A percentile compares a stretch with the other conserved stretches of the same genome.
phyloP scores from a whole-genome alignment of 2,113 vertebrate species.

The Amphilophus citrinellus region DNA sequence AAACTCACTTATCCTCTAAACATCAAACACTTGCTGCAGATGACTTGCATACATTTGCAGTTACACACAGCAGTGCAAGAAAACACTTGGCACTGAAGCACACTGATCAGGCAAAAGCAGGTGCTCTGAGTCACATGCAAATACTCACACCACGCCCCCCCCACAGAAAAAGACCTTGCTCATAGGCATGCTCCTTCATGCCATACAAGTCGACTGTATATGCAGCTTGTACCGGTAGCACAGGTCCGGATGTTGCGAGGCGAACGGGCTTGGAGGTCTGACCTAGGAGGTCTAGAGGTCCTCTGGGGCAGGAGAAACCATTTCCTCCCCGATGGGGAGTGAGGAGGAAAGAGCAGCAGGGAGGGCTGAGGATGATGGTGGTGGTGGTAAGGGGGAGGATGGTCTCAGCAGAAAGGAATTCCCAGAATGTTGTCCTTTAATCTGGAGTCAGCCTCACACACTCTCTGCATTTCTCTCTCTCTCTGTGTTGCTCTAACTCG shows the following conservation, averaged over 20 bases:
- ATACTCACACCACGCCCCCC: slow-evolving; percentile 43
- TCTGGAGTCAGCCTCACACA: slow-evolving; percentile 85
- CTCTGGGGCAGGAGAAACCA: slow-evolving; percentile 65
- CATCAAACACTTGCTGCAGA: slow-evolving; percentile 45
- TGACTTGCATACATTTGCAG: slow-evolving; percentile 40
- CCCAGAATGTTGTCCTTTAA: slow-evolving; percentile 94
- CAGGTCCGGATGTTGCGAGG: slow-evolving; percentile 60
- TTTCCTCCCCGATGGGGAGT: slow-evolving; percentile 67
- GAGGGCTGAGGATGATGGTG: slow-evolving; percentile 50
- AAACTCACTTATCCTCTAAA: not conserved
- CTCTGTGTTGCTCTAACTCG: slow-evolving; percentile 25
- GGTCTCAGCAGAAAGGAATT: slow-evolving; percentile 92
- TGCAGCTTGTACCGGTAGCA: slow-evolving; percentile 30
- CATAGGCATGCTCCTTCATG: slow-evolving; percentile 34
- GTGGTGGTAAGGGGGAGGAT: slow-evolving; percentile 67
- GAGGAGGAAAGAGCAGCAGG: slow-evolving; percentile 49
- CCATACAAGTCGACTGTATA: slow-evolving; percentile 12
- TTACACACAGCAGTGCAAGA: slow-evolving; percentile 23
- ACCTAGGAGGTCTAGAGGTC: slow-evolving; percentile 71
- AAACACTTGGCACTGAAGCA: slow-evolving; percentile 13
- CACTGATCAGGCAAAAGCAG: slow-evolving; percentile 47
- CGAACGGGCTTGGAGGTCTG: slow-evolving; percentile 65
- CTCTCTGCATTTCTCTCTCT: slow-evolving; percentile 36
- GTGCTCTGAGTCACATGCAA: slow-evolving; percentile 57
- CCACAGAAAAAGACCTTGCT: not conserved